Base-by-base conservation (phyloP, 2,888 invertebrate genomes). In the Chesias legatella region DNA sequence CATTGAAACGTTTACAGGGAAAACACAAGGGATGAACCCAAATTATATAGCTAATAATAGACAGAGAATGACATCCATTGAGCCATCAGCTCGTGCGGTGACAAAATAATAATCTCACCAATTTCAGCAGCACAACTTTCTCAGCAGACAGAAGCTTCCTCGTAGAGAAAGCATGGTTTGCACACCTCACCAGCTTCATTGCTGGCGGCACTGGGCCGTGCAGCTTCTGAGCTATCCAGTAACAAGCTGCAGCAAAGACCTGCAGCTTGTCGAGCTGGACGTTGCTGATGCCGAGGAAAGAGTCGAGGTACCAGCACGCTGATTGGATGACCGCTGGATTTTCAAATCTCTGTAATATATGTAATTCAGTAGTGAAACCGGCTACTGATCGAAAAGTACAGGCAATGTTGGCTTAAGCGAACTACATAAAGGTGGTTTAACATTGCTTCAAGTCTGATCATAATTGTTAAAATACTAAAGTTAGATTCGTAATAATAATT, bases 141-240 rank as follows among this genome's bases (percentile, higher is more conserved):
- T 85, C 85, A 21, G 75, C 71, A 1, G 33, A 34, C 31, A 71
- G 6, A 8, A 85, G 51, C 3, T 49, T 40, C 0, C 53, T 38
- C 6, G 45, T 23, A 0, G 63, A 58, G 35, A 84, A 85, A 0
- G 78, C 79, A 0, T 60, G 33, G 6, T 63, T 58, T 0, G 80
- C 55, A 11, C 36, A 67, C 31, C 50, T 71, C 1, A 77, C 73
- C 1, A 84, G 59, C 26, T 47, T 67, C 1, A 42, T 29, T 0
- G 78, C 73, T 0, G 63, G 26, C 0, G 55, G n/a, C 0, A 47
- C 47, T 0, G 69, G 61, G 0, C 79, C 82, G 7, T 76, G 62
- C 1, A 75, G 42, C 43, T 86, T 86, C 56, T 71, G 67, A 0
- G 84, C 75, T 31, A 85, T 73, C 86, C 85, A 86, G 52, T 67